phyloP scores from a whole-genome alignment of 2,113 vertebrate genomes.

The Dendrocopos noguchii region DNA sequence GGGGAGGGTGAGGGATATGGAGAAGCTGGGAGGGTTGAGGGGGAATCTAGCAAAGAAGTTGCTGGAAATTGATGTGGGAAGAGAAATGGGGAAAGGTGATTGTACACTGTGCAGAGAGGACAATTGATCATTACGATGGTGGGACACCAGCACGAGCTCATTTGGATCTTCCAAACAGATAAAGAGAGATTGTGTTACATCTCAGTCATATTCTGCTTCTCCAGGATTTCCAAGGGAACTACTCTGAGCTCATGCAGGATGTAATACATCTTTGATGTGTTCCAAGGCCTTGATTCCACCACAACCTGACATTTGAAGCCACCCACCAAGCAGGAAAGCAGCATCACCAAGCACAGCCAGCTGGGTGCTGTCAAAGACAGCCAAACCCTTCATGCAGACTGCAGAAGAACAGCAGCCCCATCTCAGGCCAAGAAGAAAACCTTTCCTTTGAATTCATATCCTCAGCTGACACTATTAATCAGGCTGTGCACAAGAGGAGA shows the following conservation, averaged over 20 bases:
- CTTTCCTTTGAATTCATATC: conserved; percentile 1
- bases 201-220: neutral
- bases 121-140: rapidly evolving
- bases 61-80: neutral
- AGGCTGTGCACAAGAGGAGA: neutral
- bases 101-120: neutral
- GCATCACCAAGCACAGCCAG: neutral
- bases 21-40: neutral
- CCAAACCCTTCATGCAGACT: neutral
- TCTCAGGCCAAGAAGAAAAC: neutral
- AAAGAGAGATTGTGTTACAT: neutral
- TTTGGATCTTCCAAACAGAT: neutral
- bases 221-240: neutral
- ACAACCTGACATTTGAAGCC: neutral
- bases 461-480: neutral
- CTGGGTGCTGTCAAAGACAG: neutral
- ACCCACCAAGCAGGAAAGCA: conserved; percentile 1
- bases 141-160: neutral
- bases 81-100: neutral
- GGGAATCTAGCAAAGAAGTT: neutral
- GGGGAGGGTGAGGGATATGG: neutral
- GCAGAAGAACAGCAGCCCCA: rapidly evolving
- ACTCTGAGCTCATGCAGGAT: neutral
- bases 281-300: neutral
- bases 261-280: neutral